Base-by-base conservation (phyloP, 2,888 invertebrate species). In the Steromphala cineraria region DNA sequence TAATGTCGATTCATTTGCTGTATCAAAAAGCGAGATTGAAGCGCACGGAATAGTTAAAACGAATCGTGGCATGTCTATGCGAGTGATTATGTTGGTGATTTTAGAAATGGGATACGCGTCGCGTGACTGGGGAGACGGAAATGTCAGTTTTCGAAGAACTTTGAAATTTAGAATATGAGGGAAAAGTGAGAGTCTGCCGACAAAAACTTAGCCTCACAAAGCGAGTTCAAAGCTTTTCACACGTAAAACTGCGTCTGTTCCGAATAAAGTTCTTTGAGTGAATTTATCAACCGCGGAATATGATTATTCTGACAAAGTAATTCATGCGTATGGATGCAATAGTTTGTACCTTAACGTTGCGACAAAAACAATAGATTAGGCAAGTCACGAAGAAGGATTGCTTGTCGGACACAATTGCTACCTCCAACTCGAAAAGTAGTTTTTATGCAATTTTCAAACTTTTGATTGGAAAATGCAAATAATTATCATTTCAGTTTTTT, bases 1-100 rank as follows among this genome's bases (percentile, higher is more conserved):
- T 71, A 71, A 71, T 71, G 71, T 71, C 36, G 71, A 71, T 36
- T 71, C 71, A 71, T 31, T 71, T 71, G 36, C 17, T 15, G 36
- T 71, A 71, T 36, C 71, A 31, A 71, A 71, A 71, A 31, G 71
- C 40, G 28, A 71, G 71, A 71, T 31, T 36, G 36, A n/a, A 19
- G 19, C 31, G 31, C 71, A 71, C 71, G 71, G 24, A 36, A 71
- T 40, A 36, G 71, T 31, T 71, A 71, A 71, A 71, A 71, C 71
- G 71, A 19, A 40, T 71, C 40, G 71, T 17, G 24, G 36, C 31
- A 71, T 31, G 71, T 36, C 40, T 40, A 19, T 71, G n/a, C 19
- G 36, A 36, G n/a, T 71, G 71, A 71, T 36, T 31, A 36, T 71
- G 7, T 31, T n/a, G 40, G 62, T 40, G 71, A 36, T 40, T 40